These are phyloP conservation scores for Coryphaenoides rupestris DNA, from an alignment of 2,113 vertebrate genomes.

Conservation along the genomic window DNA sequence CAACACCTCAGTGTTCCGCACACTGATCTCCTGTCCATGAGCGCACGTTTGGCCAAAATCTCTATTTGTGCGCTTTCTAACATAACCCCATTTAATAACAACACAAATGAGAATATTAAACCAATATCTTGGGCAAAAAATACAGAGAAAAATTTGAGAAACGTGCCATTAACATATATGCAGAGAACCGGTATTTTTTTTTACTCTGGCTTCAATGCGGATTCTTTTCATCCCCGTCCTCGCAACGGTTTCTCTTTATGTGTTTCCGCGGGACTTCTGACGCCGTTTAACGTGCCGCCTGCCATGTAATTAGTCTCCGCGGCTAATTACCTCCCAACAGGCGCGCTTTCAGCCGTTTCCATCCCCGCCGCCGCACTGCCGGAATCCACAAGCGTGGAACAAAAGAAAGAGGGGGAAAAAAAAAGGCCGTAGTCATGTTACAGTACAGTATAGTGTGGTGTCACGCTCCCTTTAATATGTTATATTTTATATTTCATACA, in stretches of 20 bases:
- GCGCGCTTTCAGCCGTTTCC: conserved; percentile 52
- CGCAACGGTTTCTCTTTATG: conserved; percentile 10
- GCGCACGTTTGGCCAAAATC: neutral
- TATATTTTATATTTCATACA: no score
- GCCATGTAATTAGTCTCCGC: conserved; percentile 56
- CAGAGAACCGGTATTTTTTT: neutral
- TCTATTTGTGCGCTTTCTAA: neutral
- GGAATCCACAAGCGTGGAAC: conserved; percentile 26
- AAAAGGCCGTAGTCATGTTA: no score
- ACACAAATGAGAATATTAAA: neutral
- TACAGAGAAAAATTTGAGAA: no score
- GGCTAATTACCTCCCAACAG: conserved; percentile 49
- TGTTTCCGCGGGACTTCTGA: conserved; percentile 37
- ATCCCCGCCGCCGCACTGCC: conserved; percentile 37
- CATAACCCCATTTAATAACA: neutral
- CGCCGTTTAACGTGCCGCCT: conserved; percentile 48
- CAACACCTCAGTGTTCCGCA: conserved; percentile 27
- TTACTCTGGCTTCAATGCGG: conserved; percentile 20
- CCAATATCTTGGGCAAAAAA: neutral
- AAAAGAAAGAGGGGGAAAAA: conserved; percentile 3
- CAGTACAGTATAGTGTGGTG: no score
- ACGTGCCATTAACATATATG: neutral
- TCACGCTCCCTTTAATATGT: no score
- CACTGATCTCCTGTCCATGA: conserved; percentile 11
- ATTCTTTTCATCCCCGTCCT: conserved; percentile 26